A percentile compares a stretch with the other conserved stretches of the same genome.
These are phyloP conservation scores for Rotaria sp. DNA, from an alignment of 2,888 invertebrate species.

Conservation along the genomic window DNA sequence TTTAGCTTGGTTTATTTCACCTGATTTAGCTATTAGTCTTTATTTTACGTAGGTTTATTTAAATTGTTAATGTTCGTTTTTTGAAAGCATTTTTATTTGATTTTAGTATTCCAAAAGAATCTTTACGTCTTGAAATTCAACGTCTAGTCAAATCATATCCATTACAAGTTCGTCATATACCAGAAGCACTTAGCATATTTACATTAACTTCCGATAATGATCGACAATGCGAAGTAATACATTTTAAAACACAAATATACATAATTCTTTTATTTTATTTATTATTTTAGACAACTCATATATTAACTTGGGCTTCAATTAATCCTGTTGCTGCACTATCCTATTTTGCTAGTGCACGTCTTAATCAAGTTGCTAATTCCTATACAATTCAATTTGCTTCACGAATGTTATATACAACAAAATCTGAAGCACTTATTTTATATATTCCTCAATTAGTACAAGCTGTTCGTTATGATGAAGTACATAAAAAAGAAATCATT, in stretches of 20 bases:
- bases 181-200: conserved; percentile 64
- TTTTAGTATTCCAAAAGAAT: conserved; percentile 46
- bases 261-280: neutral
- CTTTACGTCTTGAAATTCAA: conserved; percentile 74
- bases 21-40: conserved; percentile 75
- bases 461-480: conserved; percentile 76
- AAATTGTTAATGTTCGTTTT: neutral
- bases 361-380: conserved; percentile 93
- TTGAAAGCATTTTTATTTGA: neutral
- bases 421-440: conserved; percentile 59
- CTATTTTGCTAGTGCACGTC: conserved; percentile 69
- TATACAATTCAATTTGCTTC: conserved; percentile 95
- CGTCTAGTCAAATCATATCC: conserved; percentile 79
- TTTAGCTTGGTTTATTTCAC: conserved; percentile 92
- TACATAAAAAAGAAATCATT: conserved; percentile 47
- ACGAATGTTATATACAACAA: conserved; percentile 62
- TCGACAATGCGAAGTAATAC: conserved; percentile 14
- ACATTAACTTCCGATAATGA: neutral
- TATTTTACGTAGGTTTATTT: conserved; percentile 59
- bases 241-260: neutral
- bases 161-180: conserved; percentile 76
- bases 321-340: conserved; percentile 83
- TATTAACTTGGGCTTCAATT: conserved; percentile 85
- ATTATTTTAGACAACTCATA: conserved; percentile 69
- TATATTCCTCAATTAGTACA: conserved; percentile 97